phyloP scores from a whole-genome alignment of 2,113 vertebrate genomes.

The Anguilla rostrata region DNA sequence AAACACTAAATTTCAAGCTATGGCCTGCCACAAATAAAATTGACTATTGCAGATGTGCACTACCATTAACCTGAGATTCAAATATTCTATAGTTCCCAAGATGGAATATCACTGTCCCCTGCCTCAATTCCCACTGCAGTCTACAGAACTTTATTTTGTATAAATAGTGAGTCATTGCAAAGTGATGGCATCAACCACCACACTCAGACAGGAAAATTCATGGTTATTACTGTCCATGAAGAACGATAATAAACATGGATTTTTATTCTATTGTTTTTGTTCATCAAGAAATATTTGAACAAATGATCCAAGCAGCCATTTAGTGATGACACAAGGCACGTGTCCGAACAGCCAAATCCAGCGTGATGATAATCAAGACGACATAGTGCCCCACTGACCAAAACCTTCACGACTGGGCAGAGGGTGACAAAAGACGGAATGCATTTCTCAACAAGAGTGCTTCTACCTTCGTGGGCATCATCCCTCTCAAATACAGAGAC shows the following conservation, averaged over 20 bases:
- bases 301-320: not conserved
- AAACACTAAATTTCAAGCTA: not conserved
- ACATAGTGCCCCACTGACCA: not conserved
- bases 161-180: not conserved
- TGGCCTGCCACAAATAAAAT: not conserved
- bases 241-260: not conserved
- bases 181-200: not conserved
- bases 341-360: not conserved
- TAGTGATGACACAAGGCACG: not conserved
- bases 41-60: not conserved
- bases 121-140: not conserved
- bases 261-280: not conserved
- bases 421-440: too few species aligned
- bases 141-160: not conserved
- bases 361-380: not conserved
- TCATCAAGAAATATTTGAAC: not conserved
- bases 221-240: not conserved
- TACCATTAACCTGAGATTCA: not conserved
- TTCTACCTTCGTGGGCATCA: not conserved
- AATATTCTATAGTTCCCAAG: not conserved
- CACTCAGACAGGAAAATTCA: not conserved
- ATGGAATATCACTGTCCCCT: not conserved
- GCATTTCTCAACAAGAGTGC: too few species aligned
- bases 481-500: not conserved
- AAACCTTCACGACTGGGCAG: not conserved